phyloP scores from a whole-genome alignment of 2,113 vertebrate species.

The Hemichromis elongatus region DNA sequence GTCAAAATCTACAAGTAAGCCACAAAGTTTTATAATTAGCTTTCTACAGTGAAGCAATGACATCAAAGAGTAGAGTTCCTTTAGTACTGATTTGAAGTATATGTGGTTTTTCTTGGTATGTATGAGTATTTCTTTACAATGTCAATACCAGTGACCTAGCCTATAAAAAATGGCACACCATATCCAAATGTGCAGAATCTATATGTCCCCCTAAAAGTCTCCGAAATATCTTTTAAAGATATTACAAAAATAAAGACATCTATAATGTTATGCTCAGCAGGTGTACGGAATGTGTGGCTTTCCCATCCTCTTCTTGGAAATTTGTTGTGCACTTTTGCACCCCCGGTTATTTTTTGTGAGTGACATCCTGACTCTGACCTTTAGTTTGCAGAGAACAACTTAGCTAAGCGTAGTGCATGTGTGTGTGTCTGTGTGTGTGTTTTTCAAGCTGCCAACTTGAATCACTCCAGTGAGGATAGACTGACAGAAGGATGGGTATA shows the following conservation, averaged over 20 bases:
- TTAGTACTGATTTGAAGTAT: background rate
- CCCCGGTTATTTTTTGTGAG: conserved; percentile 7
- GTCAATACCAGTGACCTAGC: background rate
- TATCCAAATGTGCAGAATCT: background rate
- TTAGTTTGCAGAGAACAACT: conserved; percentile 46
- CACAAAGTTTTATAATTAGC: background rate
- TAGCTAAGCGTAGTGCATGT: conserved; percentile 46
- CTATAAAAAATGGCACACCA: background rate
- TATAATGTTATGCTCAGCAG: background rate
- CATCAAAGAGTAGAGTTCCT: fast-evolving
- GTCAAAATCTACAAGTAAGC: background rate
- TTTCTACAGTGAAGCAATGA: background rate
- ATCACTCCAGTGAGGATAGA: conserved; percentile 47
- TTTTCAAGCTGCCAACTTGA: conserved; percentile 49
- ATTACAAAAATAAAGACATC: background rate
- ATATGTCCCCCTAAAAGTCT: background rate
- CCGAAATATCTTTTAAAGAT: background rate
- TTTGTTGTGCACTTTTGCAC: background rate
- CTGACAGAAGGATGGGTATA: conserved; percentile 61
- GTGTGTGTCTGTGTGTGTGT: background rate
- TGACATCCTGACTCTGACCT: conserved; percentile 51
- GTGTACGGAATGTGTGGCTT: background rate
- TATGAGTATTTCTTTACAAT: background rate
- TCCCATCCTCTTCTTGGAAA: background rate
- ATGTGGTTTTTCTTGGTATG: background rate